Evolutionary conservation across 2,797 vertebrate species (phyloP).

Genomic region (Rhadinocentrus ornatus): DNA sequence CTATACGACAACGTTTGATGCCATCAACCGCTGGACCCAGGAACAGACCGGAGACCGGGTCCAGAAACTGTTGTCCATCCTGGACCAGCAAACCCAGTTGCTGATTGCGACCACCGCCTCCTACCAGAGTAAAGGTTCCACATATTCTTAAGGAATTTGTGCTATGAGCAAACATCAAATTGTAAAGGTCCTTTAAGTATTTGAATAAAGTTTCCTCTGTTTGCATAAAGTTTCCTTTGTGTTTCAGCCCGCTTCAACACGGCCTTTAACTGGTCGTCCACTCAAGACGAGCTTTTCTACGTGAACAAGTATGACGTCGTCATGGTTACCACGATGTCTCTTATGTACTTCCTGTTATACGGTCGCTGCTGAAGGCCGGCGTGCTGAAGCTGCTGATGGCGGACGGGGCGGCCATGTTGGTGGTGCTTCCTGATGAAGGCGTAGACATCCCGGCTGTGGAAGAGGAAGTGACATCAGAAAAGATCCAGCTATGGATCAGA

Average conservation of each 20-base stretch:
- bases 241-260: slow-evolving; percentile 83
- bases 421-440: slow-evolving; percentile 84
- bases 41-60: slow-evolving; percentile 75
- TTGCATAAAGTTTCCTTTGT: neutral
- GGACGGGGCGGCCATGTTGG: slow-evolving; percentile 87
- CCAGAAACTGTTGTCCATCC: slow-evolving; percentile 69
- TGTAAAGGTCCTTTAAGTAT: too few relatives aligned
- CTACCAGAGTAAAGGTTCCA: slow-evolving; percentile 81
- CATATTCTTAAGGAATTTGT: too few relatives aligned
- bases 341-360: slow-evolving; percentile 83
- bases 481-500: slow-evolving; percentile 85
- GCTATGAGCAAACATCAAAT: too few relatives aligned
- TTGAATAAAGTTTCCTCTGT: too few relatives aligned
- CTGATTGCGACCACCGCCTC: slow-evolving; percentile 82
- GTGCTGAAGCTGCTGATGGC: slow-evolving; percentile 87
- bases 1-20: too few relatives aligned
- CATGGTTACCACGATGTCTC: slow-evolving; percentile 91
- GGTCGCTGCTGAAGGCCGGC: slow-evolving; percentile 85
- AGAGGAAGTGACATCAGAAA: slow-evolving; percentile 83
- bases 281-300: slow-evolving; percentile 86
- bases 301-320: slow-evolving; percentile 86
- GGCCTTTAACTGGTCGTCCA: slow-evolving; percentile 83
- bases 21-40: too few relatives aligned
- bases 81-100: slow-evolving; percentile 82
- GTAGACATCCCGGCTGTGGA: slow-evolving; percentile 86